Conservation (phyloP, 2,113 vertebrate species). For the Semnopithecus entellus region DNA sequence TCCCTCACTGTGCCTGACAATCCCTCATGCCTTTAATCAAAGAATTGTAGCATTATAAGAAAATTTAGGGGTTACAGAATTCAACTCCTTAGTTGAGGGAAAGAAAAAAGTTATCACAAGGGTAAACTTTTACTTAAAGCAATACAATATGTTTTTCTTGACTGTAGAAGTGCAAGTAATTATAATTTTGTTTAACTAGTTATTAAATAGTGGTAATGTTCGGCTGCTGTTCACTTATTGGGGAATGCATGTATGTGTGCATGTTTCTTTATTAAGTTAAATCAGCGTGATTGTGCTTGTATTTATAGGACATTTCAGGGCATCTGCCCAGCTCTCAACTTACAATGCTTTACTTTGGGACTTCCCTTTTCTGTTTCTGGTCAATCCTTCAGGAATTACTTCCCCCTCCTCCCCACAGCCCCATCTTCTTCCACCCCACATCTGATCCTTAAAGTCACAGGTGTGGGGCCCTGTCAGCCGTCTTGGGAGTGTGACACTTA, state of each 20-base stretch:
- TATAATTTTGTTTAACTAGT: not conserved
- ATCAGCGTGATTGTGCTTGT: not conserved
- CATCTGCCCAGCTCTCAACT: not conserved
- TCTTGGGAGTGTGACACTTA: not conserved
- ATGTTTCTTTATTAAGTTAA: no score
- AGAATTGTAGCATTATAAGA: not conserved
- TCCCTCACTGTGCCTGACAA: not conserved
- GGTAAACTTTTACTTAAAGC: conserved; percentile 24
- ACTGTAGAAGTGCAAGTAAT: not conserved
- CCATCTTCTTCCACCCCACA: not conserved
- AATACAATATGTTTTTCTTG: not conserved
- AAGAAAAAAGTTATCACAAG: not conserved
- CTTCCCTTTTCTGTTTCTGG: not conserved
- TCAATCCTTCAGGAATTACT: not conserved
- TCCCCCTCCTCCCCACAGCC: not conserved
- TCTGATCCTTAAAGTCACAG: not conserved
- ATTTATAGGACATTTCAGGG: not conserved
- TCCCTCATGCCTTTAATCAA: not conserved
- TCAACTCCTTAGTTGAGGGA: not conserved
- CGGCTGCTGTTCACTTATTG: not conserved
- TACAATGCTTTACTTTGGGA: not conserved
- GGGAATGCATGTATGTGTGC: not conserved
- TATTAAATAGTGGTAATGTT: not conserved
- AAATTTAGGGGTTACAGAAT: not conserved
- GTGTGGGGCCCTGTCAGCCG: not conserved